Conservation (phyloP, 2,797 vertebrate species). For the Siniperca scherzeri region DNA sequence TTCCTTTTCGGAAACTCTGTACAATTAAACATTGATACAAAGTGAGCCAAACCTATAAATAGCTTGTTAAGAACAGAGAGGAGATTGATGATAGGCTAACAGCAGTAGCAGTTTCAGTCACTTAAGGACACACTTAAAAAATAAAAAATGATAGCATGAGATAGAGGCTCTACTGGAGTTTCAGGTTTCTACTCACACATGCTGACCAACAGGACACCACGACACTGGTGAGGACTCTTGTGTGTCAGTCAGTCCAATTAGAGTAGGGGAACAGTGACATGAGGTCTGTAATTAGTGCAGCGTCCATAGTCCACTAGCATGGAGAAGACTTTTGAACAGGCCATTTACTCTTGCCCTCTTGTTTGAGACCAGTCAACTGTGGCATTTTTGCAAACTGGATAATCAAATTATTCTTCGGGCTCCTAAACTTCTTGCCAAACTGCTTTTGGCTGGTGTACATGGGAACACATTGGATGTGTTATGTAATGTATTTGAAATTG, state of each 20-base stretch:
- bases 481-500: conserved; percentile 68
- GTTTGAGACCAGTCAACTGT: conserved; percentile 63
- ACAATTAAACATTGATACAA: conserved; percentile 74
- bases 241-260: conserved; percentile 56
- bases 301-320: conserved; percentile 16
- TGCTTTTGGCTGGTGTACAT: conserved; percentile 38
- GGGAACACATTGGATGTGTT: conserved; percentile 44
- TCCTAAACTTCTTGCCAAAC: conserved; percentile 51
- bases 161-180: conserved; percentile 7
- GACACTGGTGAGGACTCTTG: conserved; percentile 18
- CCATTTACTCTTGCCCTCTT: conserved; percentile 60
- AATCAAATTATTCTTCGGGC: conserved; percentile 63
- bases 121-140: conserved; percentile 22
- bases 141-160: not conserved
- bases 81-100: conserved; percentile 54
- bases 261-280: conserved; percentile 7
- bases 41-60: conserved; percentile 61
- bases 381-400: conserved; percentile 59
- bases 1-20: conserved; percentile 7
- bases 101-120: conserved; percentile 41
- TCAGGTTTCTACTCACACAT: conserved; percentile 34
- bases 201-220: conserved; percentile 11
- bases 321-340: conserved; percentile 50
- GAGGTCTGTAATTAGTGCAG: conserved; percentile 44
- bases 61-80: conserved; percentile 58